These are phyloP conservation scores for Sycophila sp. DNA, from an alignment of 1,140 invertebrate species.

Conservation along the genomic window DNA sequence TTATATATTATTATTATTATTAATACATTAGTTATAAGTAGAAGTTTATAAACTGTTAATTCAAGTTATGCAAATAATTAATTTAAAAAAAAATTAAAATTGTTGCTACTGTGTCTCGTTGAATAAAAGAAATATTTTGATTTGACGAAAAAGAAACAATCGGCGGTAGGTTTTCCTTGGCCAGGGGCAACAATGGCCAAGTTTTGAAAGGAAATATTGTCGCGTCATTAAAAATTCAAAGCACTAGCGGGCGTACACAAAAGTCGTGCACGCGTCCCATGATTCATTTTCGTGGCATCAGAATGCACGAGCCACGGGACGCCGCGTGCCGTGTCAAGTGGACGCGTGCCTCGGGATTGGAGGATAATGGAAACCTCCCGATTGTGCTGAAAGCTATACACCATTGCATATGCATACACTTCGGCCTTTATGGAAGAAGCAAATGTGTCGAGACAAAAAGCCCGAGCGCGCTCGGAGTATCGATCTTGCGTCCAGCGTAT, in stretches of 20 bases:
- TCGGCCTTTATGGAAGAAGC: not conserved
- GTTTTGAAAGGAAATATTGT: not conserved
- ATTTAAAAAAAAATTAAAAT: too few species aligned
- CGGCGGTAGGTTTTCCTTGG: too few species aligned
- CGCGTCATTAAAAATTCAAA: conserved; percentile 3
- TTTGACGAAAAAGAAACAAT: too few species aligned
- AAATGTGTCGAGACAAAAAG: conserved; percentile 4
- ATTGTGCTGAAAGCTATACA: not conserved
- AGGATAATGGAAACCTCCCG: conserved; percentile 18
- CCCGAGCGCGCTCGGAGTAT: not conserved
- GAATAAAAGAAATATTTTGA: too few species aligned
- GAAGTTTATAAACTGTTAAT: too few species aligned
- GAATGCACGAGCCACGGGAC: conserved; percentile 46
- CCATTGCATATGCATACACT: not conserved
- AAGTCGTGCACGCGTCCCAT: not conserved
- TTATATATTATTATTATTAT: too few species aligned
- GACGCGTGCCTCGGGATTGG: conserved; percentile 42
- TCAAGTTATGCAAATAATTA: too few species aligned
- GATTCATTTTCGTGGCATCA: conserved; percentile 48
- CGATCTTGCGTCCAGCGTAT: not conserved
- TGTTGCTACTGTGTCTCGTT: too few species aligned
- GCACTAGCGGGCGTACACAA: not conserved
- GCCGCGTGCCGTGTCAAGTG: conserved; percentile 51
- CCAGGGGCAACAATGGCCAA: too few species aligned
- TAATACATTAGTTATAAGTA: too few species aligned